phyloP scores from a whole-genome alignment of 2,797 vertebrate genomes.

The Ceyx erithaca region DNA sequence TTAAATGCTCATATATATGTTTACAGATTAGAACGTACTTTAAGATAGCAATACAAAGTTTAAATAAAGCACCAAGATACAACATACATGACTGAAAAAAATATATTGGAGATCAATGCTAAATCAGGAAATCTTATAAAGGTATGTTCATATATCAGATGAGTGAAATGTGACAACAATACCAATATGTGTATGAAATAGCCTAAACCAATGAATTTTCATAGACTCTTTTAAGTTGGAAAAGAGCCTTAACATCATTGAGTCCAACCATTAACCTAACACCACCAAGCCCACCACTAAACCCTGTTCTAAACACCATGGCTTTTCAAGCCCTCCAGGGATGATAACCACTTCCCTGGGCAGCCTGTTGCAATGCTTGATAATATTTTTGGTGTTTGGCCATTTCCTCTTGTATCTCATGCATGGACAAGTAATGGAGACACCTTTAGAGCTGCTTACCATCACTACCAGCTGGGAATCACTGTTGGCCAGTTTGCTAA shows the following conservation, averaged over 20 bases:
- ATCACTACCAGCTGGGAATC: neutral
- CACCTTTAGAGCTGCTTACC: neutral
- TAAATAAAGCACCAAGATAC: neutral
- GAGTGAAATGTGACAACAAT: neutral
- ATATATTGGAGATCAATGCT: neutral
- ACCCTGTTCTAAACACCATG: fast-evolving
- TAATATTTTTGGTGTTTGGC: neutral
- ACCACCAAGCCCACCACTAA: neutral
- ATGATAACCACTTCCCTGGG: neutral
- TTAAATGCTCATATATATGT: neutral
- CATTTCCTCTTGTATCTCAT: neutral
- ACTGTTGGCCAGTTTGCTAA: neutral
- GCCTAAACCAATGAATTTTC: neutral
- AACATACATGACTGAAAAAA: neutral
- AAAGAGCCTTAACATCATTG: neutral
- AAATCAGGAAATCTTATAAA: neutral
- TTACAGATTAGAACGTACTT: neutral
- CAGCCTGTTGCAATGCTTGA: neutral
- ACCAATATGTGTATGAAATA: neutral
- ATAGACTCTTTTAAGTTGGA: neutral
- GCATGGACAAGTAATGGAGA: neutral
- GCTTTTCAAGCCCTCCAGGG: neutral
- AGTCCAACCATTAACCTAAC: neutral
- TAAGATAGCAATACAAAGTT: neutral
- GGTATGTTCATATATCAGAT: neutral